A percentile compares a stretch with the other conserved stretches of the same genome.
These are phyloP conservation scores for Danio kyathit DNA, from an alignment of 2,797 vertebrate genomes.

Conservation along the genomic window DNA sequence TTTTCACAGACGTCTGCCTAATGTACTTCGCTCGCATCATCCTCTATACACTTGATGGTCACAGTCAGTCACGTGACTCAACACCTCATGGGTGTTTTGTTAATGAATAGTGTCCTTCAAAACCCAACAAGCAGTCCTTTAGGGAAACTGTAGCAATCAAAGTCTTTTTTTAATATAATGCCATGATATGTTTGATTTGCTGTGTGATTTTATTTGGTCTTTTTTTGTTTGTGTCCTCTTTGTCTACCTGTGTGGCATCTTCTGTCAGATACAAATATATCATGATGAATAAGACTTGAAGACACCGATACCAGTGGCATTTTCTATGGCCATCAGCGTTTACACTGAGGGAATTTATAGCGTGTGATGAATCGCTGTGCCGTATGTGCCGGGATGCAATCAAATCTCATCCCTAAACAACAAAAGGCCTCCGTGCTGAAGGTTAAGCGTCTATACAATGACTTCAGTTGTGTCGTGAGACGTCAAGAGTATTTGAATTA, in stretches of 20 bases:
- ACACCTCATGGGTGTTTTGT: conserved; percentile 3
- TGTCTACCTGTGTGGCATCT: conserved; percentile 15
- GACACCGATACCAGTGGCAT: conserved; percentile 49
- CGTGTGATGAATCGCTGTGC: conserved; percentile 47
- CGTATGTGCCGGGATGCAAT: conserved; percentile 33
- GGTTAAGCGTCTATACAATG: conserved; percentile 55
- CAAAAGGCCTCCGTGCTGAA: conserved; percentile 47
- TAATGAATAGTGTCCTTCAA: conserved; percentile 22
- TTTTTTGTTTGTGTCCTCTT: not conserved
- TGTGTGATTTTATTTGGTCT: not conserved
- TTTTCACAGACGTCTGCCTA: conserved; percentile 52
- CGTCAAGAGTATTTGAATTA: conserved; percentile 49
- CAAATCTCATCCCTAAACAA: conserved; percentile 51
- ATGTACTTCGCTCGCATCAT: conserved; percentile 50
- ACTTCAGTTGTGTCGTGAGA: conserved; percentile 1
- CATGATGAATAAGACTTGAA: conserved; percentile 51
- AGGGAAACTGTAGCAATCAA: not conserved
- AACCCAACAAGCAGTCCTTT: not conserved
- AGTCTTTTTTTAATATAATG: not conserved
- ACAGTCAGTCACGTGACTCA: not conserved
- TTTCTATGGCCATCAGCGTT: conserved; percentile 37
- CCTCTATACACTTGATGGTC: conserved; percentile 20
- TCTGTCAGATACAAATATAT: conserved; percentile 31
- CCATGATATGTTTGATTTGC: not conserved
- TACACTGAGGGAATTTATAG: conserved; percentile 34